These are phyloP conservation scores for Orthosia gothica DNA, from an alignment of 2,888 invertebrate genomes.

Conservation along the genomic window DNA sequence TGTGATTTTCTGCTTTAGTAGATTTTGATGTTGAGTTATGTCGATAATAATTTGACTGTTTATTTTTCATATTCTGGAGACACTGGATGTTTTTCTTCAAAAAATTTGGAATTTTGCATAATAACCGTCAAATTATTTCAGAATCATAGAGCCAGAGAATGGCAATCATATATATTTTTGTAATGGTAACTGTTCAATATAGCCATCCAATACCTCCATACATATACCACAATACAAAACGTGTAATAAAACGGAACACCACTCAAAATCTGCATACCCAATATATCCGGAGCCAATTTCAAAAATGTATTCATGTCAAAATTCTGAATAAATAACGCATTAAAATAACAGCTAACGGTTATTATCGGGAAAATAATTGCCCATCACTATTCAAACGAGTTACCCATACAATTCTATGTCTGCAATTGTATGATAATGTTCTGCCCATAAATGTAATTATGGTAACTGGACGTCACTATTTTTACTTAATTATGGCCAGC, in stretches of 20 bases:
- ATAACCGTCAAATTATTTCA: neutral
- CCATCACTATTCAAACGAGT: constrained; percentile 68
- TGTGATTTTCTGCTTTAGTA: constrained; percentile 1
- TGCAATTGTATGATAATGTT: constrained; percentile 89
- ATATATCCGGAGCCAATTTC: constrained; percentile 37
- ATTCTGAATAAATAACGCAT: constrained; percentile 54
- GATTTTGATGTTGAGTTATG: constrained; percentile 2
- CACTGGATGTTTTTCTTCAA: neutral
- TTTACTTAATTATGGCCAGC: constrained; percentile 41
- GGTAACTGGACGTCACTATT: constrained; percentile 83
- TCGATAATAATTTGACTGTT: neutral
- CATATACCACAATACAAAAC: constrained; percentile 12
- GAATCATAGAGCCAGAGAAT: too few relatives aligned
- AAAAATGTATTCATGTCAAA: constrained; percentile 40
- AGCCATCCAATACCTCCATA: neutral
- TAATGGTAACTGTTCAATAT: constrained; percentile 7
- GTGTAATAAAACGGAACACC: constrained; percentile 21
- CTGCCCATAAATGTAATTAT: constrained; percentile 85
- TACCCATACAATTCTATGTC: constrained; percentile 69
- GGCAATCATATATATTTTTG: neutral
- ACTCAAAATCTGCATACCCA: constrained; percentile 43
- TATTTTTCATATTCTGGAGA: neutral
- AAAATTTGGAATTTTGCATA: neutral
- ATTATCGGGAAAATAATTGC: constrained; percentile 45
- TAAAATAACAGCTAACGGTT: constrained; percentile 42